These are phyloP conservation scores for Tenodera sinensis DNA, from an alignment of 2,888 invertebrate genomes.

Conservation along the genomic window DNA sequence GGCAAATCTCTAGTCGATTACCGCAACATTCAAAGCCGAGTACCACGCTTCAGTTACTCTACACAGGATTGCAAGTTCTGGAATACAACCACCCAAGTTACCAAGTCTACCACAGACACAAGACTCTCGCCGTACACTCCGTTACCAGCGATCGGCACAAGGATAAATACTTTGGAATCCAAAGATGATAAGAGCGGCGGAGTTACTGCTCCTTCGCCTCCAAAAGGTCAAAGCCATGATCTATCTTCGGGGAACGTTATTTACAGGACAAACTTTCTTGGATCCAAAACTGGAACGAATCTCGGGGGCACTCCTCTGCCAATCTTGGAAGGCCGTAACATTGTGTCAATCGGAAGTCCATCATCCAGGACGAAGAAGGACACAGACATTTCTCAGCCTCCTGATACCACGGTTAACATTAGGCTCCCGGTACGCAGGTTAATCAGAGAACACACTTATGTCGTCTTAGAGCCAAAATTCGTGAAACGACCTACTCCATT, in stretches of 20 bases:
- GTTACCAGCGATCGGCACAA: background rate
- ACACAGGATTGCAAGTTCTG: background rate
- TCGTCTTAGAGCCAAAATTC: background rate
- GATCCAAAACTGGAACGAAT: background rate
- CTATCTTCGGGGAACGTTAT: too few species aligned
- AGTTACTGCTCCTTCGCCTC: background rate
- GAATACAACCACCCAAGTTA: too few species aligned
- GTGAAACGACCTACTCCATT: background rate
- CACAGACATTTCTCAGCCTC: background rate
- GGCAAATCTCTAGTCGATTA: background rate
- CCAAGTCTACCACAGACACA: background rate
- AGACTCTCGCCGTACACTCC: constrained; percentile 11
- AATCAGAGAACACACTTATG: background rate
- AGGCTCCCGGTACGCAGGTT: background rate
- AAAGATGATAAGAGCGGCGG: background rate
- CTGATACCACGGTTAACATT: background rate
- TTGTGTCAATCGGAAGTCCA: too few species aligned
- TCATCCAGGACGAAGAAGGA: background rate
- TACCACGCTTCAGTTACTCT: background rate
- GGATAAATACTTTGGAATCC: background rate
- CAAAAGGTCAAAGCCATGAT: background rate
- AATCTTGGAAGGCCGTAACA: too few species aligned
- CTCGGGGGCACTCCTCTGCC: too few species aligned
- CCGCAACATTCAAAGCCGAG: background rate
- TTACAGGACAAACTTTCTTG: background rate